Percentiles rank a stretch among this genome's conserved stretches.
Conservation (phyloP, 1,140 invertebrate species). For the Teleopsis dalmanni region DNA sequence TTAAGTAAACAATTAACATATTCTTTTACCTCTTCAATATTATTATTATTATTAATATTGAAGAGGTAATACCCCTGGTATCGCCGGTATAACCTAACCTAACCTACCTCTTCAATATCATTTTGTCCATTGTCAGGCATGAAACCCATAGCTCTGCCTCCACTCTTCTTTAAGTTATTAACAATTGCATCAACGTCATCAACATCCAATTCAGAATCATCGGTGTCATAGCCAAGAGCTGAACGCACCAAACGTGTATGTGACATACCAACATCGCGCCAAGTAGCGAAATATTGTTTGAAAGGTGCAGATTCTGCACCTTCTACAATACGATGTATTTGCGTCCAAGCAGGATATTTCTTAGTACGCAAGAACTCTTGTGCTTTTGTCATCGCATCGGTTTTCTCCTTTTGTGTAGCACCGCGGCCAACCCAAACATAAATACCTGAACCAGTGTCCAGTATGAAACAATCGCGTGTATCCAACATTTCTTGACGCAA, state of each 20-base stretch:
- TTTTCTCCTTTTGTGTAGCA: conserved; percentile 67
- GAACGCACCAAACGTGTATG: conserved; percentile 51
- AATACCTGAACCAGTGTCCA: conserved; percentile 73
- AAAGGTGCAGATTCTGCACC: conserved; percentile 66
- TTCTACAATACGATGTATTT: conserved; percentile 62
- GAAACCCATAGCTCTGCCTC: conserved; percentile 55
- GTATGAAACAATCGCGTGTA: conserved; percentile 74
- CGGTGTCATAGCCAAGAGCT: conserved; percentile 32
- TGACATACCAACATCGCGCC: conserved; percentile 59
- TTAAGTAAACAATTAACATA: too few relatives aligned
- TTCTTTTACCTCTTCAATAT: too few relatives aligned
- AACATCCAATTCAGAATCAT: conserved; percentile 28
- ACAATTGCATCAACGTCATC: conserved; percentile 30
- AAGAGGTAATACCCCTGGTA: too few relatives aligned
- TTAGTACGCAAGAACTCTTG: conserved; percentile 61
- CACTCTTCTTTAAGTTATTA: conserved; percentile 42
- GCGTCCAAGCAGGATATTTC: conserved; percentile 72
- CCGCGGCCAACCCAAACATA: conserved; percentile 82
- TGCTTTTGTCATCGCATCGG: conserved; percentile 68
- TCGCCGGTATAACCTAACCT: not conserved
- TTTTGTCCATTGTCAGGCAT: conserved; percentile 63
- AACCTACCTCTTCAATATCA: conserved; percentile 19
- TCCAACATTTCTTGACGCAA: conserved; percentile 64
- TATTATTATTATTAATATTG: too few relatives aligned
- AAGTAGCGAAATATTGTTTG: conserved; percentile 70